These are phyloP conservation scores for Lepidocolaptes lacrymiger DNA, from an alignment of 2,797 vertebrate species.

Conservation along the genomic window DNA sequence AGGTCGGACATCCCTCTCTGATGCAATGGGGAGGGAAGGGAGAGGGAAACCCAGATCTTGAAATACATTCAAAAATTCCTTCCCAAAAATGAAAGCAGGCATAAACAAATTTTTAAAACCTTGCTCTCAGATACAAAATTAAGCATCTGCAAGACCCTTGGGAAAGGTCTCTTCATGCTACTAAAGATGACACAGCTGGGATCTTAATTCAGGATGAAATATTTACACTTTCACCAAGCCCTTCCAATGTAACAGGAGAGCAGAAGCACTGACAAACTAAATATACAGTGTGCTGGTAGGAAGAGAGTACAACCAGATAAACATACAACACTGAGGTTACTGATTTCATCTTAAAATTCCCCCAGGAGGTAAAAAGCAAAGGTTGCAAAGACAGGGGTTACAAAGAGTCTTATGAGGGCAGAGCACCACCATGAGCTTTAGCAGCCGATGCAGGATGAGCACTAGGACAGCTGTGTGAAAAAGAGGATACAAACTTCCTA, in stretches of 20 bases:
- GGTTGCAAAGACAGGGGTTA: neutral
- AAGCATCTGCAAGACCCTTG: neutral
- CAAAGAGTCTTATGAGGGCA: neutral
- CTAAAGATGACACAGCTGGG: neutral
- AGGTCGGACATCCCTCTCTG: neutral
- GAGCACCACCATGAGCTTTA: neutral
- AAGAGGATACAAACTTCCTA: neutral
- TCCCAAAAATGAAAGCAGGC: neutral
- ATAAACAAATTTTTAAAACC: neutral
- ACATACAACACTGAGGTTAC: neutral
- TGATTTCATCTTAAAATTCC: neutral
- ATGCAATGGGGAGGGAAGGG: neutral
- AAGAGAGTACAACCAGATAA: neutral
- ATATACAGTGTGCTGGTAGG: neutral
- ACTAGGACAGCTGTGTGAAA: neutral
- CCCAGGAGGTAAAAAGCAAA: neutral
- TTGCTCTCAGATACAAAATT: neutral
- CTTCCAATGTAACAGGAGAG: neutral
- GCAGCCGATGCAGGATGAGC: neutral
- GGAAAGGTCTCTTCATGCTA: neutral
- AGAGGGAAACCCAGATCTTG: neutral
- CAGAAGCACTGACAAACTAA: neutral
- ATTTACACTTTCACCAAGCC: neutral
- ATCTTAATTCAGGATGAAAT: neutral
- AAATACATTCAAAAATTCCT: neutral